Evolutionary conservation across 1,140 invertebrate species (phyloP), one percentile per base, ranked within the genome.

Genomic region (Drosophila yakuba): DNA sequence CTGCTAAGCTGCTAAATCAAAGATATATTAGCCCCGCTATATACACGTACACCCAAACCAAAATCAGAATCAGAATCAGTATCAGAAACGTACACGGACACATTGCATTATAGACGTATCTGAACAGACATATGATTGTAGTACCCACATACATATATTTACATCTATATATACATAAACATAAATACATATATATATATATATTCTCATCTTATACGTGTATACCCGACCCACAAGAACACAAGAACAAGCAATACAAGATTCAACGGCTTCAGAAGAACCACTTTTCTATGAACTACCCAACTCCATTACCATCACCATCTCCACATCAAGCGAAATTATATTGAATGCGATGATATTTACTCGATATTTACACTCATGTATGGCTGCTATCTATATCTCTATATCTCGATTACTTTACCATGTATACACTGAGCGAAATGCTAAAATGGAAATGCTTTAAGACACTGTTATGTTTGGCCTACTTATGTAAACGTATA

Each of bases 381-480:
- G 62, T 61, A 71, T 23, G 55, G 45, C 64, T 74, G 64, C 50
- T 78, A 74, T 74, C 43, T 76, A 44, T 73, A 35, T 62, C 43
- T 75, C 62, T 56, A 48, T 74, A 57, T 76, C 47, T 77, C 55
- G 57, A 61, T 77, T 86, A 78, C 71, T 82, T 84, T 69, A 83
- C 54, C 79, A 82, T 54, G 64, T 85, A 77, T 85, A 86, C 82
- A 88, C 83, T 86, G 82, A 86, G 81, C 81, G 69, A 78, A 84
- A 74, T 84, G 81, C 81, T 78, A 57, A 17, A 79, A 83, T 73
- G 73, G 48, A 89, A 85, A 89, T 59, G 82, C 85, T 90, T 90
- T 90, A 90, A 88, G 47, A 76, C 76, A 74, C 75, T 90, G 85
- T 90, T 90, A 90, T 90, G 86, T 90, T 90, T 90, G 85, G 85